These are phyloP conservation scores for Sphecodes monilicornis DNA, from an alignment of 2,888 invertebrate genomes.

Conservation along the genomic window DNA sequence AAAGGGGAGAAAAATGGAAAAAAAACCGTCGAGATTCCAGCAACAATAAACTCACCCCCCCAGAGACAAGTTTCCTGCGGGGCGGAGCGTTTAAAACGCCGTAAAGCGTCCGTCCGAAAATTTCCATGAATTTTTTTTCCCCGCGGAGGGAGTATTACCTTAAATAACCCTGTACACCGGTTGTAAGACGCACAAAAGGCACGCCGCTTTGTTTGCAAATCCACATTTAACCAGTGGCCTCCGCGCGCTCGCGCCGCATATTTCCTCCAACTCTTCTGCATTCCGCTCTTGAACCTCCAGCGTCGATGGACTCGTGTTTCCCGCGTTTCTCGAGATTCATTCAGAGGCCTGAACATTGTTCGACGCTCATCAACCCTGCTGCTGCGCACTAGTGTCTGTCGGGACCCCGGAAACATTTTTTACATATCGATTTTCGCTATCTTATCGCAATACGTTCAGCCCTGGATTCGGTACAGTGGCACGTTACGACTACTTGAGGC, in stretches of 20 bases:
- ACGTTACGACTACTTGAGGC: no score
- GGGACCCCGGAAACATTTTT: background rate
- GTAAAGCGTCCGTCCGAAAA: slow-evolving; percentile 44
- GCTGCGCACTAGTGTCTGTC: background rate
- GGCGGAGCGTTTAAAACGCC: slow-evolving; percentile 32
- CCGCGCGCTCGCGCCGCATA: background rate
- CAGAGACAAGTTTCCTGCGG: slow-evolving; percentile 19
- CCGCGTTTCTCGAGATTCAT: background rate
- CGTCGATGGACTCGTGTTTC: slow-evolving; percentile 4
- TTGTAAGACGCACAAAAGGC: slow-evolving; percentile 34
- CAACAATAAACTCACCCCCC: slow-evolving; percentile 34
- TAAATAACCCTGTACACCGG: slow-evolving; percentile 29
- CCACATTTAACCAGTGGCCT: slow-evolving; percentile 14
- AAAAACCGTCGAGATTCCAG: background rate
- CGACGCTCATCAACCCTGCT: background rate
- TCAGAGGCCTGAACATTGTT: background rate
- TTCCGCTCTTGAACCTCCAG: background rate
- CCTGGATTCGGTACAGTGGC: no score
- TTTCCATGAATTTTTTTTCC: slow-evolving; percentile 31
- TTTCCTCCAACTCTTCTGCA: background rate
- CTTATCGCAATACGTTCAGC: no score
- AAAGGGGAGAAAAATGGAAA: background rate
- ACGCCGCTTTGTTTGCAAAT: slow-evolving; percentile 28
- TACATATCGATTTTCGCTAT: background rate
- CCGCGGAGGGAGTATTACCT: slow-evolving; percentile 60